A percentile compares a stretch with the other conserved stretches of the same genome.
Evolutionary conservation across 2,113 vertebrate species (phyloP).

Genomic region (Amphiprion ocellaris): DNA sequence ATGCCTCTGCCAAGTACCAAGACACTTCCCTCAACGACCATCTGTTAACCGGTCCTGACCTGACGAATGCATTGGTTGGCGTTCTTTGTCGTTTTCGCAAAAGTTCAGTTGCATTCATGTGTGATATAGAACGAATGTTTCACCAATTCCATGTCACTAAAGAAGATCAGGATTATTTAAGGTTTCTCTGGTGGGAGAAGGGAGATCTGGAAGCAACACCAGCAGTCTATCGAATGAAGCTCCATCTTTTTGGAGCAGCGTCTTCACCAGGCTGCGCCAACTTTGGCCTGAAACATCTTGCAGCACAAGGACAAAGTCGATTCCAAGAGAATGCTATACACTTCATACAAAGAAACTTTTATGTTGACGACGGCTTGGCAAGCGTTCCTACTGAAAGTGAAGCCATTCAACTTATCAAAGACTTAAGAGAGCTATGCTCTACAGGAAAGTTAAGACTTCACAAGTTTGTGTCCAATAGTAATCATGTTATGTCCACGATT

Average conservation of each 20-base stretch:
- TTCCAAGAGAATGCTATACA: too few relatives aligned
- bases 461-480: constrained; percentile 36
- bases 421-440: constrained; percentile 20
- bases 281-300: too few relatives aligned
- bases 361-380: too few relatives aligned
- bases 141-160: not conserved
- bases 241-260: too few relatives aligned
- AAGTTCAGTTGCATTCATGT: not conserved
- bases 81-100: not conserved
- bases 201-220: not conserved
- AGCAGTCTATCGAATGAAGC: not conserved
- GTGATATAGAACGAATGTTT: not conserved
- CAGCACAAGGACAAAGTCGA: too few relatives aligned
- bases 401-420: constrained; percentile 24
- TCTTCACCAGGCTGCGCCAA: too few relatives aligned
- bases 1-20: not conserved
- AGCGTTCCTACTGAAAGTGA: not conserved
- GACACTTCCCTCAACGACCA: not conserved
- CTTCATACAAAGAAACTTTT: too few relatives aligned
- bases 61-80: not conserved
- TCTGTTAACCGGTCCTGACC: not conserved
- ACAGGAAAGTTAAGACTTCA: constrained; percentile 30
- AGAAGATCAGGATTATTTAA: constrained; percentile 1
- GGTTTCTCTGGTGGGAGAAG: constrained; percentile 1
- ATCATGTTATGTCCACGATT: constrained; percentile 19